A percentile compares a stretch with the other conserved stretches of the same genome.
These are phyloP conservation scores for Grapholita molesta DNA, from an alignment of 1,140 invertebrate genomes.

Conservation along the genomic window DNA sequence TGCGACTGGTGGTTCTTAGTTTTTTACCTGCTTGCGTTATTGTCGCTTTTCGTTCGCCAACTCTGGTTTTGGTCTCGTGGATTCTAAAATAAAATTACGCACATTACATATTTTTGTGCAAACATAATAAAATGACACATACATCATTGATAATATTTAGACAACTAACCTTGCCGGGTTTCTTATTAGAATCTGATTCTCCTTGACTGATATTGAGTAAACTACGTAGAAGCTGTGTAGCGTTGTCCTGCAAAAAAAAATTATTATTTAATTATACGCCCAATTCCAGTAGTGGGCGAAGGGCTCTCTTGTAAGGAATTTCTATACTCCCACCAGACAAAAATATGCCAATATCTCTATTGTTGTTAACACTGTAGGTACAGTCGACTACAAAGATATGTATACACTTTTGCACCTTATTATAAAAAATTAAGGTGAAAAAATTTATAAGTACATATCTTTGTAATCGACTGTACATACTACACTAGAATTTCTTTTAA, in stretches of 20 bases:
- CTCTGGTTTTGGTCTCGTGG: slow-evolving; percentile 19
- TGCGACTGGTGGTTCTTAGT: too few relatives aligned
- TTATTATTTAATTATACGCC: neutral
- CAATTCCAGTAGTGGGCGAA: too few relatives aligned
- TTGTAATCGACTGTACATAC: too few relatives aligned
- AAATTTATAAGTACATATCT: too few relatives aligned
- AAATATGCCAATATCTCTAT: too few relatives aligned
- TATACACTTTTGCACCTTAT: too few relatives aligned
- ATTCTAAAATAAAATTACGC: neutral
- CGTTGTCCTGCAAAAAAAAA: slow-evolving; percentile 40
- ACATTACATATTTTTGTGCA: neutral
- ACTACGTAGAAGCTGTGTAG: slow-evolving; percentile 50
- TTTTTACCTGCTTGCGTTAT: neutral
- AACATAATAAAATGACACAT: neutral
- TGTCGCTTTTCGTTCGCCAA: slow-evolving; percentile 42
- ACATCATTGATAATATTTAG: slow-evolving; percentile 14
- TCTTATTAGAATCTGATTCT: slow-evolving; percentile 37
- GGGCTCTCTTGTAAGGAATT: too few relatives aligned
- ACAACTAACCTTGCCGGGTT: slow-evolving; percentile 35
- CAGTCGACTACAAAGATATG: too few relatives aligned
- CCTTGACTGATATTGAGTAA: slow-evolving; percentile 62
- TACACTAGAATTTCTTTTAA: too few relatives aligned
- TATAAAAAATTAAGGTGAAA: too few relatives aligned
- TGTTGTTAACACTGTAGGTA: too few relatives aligned
- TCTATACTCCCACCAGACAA: too few relatives aligned